These are phyloP conservation scores for Thysanoteuthis rhombus DNA, from an alignment of 2,888 invertebrate species.

Conservation along the genomic window DNA sequence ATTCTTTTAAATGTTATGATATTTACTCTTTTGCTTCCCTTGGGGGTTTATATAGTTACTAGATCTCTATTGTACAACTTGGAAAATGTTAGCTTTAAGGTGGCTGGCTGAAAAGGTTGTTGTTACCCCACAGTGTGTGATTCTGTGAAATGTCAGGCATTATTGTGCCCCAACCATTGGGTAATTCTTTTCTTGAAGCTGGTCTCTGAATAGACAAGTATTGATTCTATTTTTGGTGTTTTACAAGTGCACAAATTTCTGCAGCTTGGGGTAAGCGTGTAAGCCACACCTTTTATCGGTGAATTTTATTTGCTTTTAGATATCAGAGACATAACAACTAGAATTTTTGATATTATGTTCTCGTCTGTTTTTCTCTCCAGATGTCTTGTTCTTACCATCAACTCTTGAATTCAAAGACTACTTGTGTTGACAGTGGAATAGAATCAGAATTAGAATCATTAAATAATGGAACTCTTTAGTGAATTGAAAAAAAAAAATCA, in stretches of 20 bases:
- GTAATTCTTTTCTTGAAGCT: not conserved
- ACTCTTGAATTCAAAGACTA: too few relatives aligned
- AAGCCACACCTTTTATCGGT: too few relatives aligned
- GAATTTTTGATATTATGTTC: too few relatives aligned
- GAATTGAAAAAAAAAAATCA: too few relatives aligned
- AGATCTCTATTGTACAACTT: not conserved
- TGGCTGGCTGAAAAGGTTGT: not conserved
- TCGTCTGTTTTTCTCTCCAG: too few relatives aligned
- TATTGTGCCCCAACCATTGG: not conserved
- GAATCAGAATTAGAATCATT: too few relatives aligned
- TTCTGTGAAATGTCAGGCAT: not conserved
- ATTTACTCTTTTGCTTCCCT: not conserved
- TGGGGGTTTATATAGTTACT: not conserved
- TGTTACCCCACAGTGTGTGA: not conserved
- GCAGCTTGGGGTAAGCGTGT: not conserved
- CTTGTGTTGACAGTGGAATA: too few relatives aligned
- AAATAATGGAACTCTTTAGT: too few relatives aligned
- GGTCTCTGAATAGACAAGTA: not conserved
- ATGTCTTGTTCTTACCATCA: too few relatives aligned
- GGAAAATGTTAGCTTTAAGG: not conserved
- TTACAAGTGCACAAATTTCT: not conserved
- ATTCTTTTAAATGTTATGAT: not conserved
- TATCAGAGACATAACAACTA: too few relatives aligned
- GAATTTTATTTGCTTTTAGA: too few relatives aligned
- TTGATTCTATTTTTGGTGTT: not conserved